Conservation (phyloP, 2,797 vertebrate genomes). For the Acipenser ruthenus region DNA sequence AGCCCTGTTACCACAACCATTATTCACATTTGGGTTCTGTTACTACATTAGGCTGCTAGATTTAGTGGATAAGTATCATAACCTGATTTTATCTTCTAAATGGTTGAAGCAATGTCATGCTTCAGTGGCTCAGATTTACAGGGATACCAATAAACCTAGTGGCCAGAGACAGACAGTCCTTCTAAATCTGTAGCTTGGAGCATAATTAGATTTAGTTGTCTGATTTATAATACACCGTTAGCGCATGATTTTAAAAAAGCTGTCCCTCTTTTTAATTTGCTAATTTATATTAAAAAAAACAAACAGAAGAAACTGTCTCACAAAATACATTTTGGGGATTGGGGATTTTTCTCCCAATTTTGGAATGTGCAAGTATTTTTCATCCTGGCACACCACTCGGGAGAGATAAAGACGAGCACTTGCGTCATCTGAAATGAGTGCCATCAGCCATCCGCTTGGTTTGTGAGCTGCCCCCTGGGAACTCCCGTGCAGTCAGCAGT, state of each 20-base stretch:
- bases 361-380: too few species aligned
- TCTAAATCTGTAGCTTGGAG: slow-evolving; percentile 4
- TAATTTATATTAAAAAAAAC: too few species aligned
- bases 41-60: background rate
- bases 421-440: too few species aligned
- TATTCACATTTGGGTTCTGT: background rate
- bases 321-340: too few species aligned
- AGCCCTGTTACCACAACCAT: background rate
- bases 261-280: background rate
- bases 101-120: background rate
- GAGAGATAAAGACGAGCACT: too few species aligned
- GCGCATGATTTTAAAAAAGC: background rate
- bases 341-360: too few species aligned
- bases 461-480: too few species aligned
- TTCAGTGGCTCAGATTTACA: slow-evolving; percentile 8
- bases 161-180: slow-evolving; percentile 2
- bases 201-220: slow-evolving; percentile 19
- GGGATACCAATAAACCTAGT: slow-evolving; percentile 1
- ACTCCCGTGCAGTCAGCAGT: too few species aligned
- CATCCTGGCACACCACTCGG: too few species aligned
- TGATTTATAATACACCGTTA: slow-evolving; percentile 4
- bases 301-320: too few species aligned
- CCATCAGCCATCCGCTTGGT: too few species aligned
- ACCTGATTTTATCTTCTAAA: background rate
- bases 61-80: slow-evolving; percentile 1